These are phyloP conservation scores for Ridgeia piscesae DNA, from an alignment of 1,140 invertebrate genomes.

Conservation along the genomic window DNA sequence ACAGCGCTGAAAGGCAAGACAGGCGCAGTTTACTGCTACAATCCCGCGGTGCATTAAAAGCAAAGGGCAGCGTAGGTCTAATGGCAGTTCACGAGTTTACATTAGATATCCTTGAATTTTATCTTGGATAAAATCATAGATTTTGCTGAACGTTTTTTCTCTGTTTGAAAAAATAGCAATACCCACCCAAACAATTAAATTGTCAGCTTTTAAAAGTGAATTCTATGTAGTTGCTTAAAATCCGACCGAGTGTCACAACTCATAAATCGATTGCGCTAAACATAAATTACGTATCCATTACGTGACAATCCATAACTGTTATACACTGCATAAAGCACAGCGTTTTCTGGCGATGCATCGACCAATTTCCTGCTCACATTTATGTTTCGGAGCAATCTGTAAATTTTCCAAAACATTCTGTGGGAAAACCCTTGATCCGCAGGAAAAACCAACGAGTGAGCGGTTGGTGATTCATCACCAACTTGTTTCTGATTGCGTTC, in stretches of 20 bases:
- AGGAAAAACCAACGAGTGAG: too few relatives aligned
- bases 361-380: too few relatives aligned
- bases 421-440: neutral
- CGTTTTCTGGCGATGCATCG: neutral
- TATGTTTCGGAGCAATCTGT: neutral
- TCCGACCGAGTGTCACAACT: neutral
- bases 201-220: neutral
- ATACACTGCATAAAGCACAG: neutral
- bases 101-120: neutral
- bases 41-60: neutral
- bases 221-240: neutral
- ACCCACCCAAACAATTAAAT: too few relatives aligned
- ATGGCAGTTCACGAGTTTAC: neutral
- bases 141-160: neutral
- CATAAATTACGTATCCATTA: neutral
- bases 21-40: neutral
- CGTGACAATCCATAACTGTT: neutral
- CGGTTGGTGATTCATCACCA: neutral
- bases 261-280: neutral
- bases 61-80: neutral
- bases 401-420: neutral
- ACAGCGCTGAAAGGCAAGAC: neutral
- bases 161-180: neutral
- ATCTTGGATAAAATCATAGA: neutral
- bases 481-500: neutral